Percentiles rank a stretch among this genome's conserved stretches.
Conservation (phyloP, 2,113 vertebrate genomes). For the Phrynosoma blainvillii region DNA sequence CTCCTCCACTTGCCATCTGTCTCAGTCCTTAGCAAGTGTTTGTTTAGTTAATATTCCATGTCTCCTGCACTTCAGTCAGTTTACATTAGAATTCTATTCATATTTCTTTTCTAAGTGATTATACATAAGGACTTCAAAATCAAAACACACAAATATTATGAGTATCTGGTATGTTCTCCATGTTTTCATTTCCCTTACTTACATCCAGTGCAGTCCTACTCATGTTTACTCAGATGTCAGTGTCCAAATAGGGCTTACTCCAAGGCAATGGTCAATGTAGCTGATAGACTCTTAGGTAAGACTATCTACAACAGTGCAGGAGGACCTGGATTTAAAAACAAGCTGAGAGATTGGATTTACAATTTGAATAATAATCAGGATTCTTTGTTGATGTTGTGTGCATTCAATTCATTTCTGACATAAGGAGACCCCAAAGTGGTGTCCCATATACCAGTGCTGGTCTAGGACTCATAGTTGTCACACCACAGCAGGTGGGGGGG, state of each 20-base stretch:
- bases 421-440: too few relatives aligned
- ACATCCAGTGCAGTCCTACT: neutral
- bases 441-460: too few relatives aligned
- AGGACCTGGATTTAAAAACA: too few relatives aligned
- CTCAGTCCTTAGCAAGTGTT: neutral
- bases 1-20: neutral
- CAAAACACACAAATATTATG: neutral
- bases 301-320: too few relatives aligned
- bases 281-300: too few relatives aligned
- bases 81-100: neutral
- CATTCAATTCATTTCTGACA: too few relatives aligned
- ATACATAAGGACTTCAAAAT: neutral
- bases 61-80: neutral
- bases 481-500: too few relatives aligned
- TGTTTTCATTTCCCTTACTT: constrained; percentile 17
- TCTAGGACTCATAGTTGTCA: too few relatives aligned
- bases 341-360: too few relatives aligned
- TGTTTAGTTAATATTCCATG: neutral
- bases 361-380: too few relatives aligned
- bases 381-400: too few relatives aligned
- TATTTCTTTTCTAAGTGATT: neutral
- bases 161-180: neutral
- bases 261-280: too few relatives aligned
- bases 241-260: neutral
- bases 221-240: neutral